These are phyloP conservation scores for Scarus forsteni DNA, from an alignment of 2,797 vertebrate species.

Conservation along the genomic window DNA sequence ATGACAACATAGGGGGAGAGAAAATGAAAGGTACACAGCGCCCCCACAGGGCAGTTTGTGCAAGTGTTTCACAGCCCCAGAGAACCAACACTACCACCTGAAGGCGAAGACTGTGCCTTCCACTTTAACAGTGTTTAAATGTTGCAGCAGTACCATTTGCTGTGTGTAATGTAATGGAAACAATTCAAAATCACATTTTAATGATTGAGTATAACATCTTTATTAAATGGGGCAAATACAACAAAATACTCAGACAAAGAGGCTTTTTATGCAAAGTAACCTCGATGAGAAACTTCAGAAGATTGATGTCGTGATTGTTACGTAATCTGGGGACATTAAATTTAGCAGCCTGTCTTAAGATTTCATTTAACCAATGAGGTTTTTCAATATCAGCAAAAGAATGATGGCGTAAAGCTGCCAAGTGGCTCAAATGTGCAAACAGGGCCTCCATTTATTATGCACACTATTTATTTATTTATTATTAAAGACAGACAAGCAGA, in stretches of 20 bases:
- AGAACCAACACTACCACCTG: conserved; percentile 76
- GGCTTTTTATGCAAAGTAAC: conserved; percentile 16
- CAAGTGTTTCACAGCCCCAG: not conserved
- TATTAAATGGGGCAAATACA: conserved; percentile 63
- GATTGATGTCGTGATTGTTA: conserved; percentile 20
- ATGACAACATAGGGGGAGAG: conserved; percentile 12
- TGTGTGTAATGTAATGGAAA: conserved; percentile 75
- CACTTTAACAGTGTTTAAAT: conserved; percentile 48
- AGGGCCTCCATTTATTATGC: not conserved
- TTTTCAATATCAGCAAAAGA: not conserved
- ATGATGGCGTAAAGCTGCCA: not conserved
- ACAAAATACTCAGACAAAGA: conserved; percentile 51
- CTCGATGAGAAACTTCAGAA: conserved; percentile 19
- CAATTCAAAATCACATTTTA: conserved; percentile 65
- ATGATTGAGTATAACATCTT: conserved; percentile 64
- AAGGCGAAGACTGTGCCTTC: conserved; percentile 40
- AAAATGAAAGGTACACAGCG: conserved; percentile 28
- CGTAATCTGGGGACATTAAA: conserved; percentile 11
- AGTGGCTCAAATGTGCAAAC: not conserved
- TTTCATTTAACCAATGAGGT: not conserved
- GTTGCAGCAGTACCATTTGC: conserved; percentile 54
- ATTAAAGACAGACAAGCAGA: not conserved
- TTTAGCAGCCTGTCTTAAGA: not conserved
- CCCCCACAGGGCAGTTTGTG: conserved; percentile 51
- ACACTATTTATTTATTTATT: not conserved